phyloP scores from a whole-genome alignment of 1,140 invertebrate species.

The Rhizoglyphus robini region DNA sequence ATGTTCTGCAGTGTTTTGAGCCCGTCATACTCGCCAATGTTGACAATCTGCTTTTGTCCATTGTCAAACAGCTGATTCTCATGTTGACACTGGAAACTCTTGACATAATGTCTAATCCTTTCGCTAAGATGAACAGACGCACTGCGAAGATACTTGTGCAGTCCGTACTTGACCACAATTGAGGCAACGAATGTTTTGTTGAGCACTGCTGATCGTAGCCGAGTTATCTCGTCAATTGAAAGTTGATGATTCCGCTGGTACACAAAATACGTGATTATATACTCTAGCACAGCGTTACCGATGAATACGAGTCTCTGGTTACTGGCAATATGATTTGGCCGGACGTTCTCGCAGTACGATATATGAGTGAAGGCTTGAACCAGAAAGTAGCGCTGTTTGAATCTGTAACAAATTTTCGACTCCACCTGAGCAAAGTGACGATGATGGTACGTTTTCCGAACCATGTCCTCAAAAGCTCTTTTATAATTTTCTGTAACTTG shows the following conservation, averaged over 20 bases:
- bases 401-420: neutral
- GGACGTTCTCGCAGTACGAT: slow-evolving; percentile 42
- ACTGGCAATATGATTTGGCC: slow-evolving; percentile 29
- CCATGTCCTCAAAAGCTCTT: neutral
- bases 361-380: slow-evolving; percentile 42
- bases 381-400: neutral
- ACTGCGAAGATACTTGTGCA: slow-evolving; percentile 37
- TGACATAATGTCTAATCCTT: slow-evolving; percentile 18
- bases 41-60: slow-evolving; percentile 38
- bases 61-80: neutral
- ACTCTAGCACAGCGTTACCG: slow-evolving; percentile 58
- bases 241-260: slow-evolving; percentile 47
- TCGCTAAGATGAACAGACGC: slow-evolving; percentile 34
- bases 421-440: neutral
- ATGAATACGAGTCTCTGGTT: slow-evolving; percentile 47
- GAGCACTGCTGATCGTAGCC: slow-evolving; percentile 78
- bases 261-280: slow-evolving; percentile 72
- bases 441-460: neutral
- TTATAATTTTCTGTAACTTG: too few species aligned
- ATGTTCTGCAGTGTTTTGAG: slow-evolving; percentile 90
- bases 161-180: slow-evolving; percentile 64
- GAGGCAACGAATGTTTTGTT: slow-evolving; percentile 89
- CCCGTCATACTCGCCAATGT: slow-evolving; percentile 57
- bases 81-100: neutral
- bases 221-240: slow-evolving; percentile 70